Conservation (phyloP, 1,140 invertebrate genomes). For the Aphelinus certus region DNA sequence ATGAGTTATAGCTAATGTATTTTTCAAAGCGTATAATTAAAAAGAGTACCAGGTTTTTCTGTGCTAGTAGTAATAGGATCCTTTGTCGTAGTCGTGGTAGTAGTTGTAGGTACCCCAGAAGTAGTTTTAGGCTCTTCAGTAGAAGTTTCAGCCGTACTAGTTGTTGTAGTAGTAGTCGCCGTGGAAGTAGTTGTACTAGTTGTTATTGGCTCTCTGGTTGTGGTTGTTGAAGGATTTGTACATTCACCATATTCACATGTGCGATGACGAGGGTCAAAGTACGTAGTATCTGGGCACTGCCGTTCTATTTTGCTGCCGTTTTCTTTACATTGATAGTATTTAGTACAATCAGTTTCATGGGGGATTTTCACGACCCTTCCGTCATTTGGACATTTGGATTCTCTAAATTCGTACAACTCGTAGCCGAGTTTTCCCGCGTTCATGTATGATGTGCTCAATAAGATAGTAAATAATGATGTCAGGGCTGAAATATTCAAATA, state of each 20-base stretch:
- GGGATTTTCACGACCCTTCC: not conserved
- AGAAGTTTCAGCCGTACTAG: not conserved
- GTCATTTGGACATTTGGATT: conserved; percentile 11
- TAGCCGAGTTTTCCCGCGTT: too few species aligned
- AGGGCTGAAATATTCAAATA: too few species aligned
- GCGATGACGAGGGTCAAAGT: too few species aligned
- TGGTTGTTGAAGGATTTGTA: not conserved
- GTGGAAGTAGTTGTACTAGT: not conserved
- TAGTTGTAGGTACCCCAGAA: not conserved
- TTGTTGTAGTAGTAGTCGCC: not conserved
- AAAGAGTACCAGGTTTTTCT: too few species aligned
- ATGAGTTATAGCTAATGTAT: too few species aligned
- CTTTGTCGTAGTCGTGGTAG: not conserved
- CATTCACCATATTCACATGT: too few species aligned
- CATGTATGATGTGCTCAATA: too few species aligned
- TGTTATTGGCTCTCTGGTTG: not conserved
- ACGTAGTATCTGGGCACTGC: too few species aligned
- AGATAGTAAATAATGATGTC: too few species aligned
- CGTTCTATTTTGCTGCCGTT: too few species aligned
- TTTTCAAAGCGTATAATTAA: too few species aligned
- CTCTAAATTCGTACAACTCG: too few species aligned
- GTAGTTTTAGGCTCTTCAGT: not conserved
- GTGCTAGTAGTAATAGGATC: not conserved
- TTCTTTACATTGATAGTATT: conserved; percentile 19
- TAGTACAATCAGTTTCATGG: conserved; percentile 27